Evolutionary conservation across 2,797 vertebrate genomes (phyloP), one percentile per base, ranked within the genome.

Genomic region (Sciurus vulgaris): DNA sequence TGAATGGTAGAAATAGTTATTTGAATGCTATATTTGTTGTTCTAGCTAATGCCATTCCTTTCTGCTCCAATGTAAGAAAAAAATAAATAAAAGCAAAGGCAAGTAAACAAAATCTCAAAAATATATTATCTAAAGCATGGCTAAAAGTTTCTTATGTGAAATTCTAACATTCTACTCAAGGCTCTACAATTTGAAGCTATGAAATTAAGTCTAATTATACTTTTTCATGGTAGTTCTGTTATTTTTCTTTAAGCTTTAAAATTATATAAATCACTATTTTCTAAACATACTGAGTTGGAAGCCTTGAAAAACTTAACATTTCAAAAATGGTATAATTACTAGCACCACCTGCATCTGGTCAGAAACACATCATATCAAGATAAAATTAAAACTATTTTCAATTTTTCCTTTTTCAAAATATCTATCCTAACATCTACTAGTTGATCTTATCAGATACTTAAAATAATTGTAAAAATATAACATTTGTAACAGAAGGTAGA

Each of bases 191-290:
- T 72, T 93, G 56, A 84, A 92, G 96, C 88, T 51, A 72, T 72
- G 51, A 94, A 93, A 96, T 63, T 84, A 95, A 79, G 15, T 89
- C 2, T 44, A 95, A 88, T 84, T 94, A 24, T 56, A 89, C 61
- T 89, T 96, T 85, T 67, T 91, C 5, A 41, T 79, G n/a, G 49
- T 85, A 93, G 49, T 97, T 26, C 33, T 86, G 3, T 73, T 79
- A 89, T 56, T 95, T 82, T 94, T 83, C 33, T 82, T 92, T 78
- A 82, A 85, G 74, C 20, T 86, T 85, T 96, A 72, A 90, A 96
- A 67, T 77, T 83, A 93, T 17, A 47, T 47, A 95, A 94, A 83
- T 41, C 63, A 56, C 4, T 10, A 90, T 74, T 90, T 95, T 94
- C 69, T 78, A 33, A 87, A 89, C 56, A 59, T 47, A 47, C 56